Base-by-base conservation (phyloP, 2,113 vertebrate genomes). In the Lophius piscatorius region DNA sequence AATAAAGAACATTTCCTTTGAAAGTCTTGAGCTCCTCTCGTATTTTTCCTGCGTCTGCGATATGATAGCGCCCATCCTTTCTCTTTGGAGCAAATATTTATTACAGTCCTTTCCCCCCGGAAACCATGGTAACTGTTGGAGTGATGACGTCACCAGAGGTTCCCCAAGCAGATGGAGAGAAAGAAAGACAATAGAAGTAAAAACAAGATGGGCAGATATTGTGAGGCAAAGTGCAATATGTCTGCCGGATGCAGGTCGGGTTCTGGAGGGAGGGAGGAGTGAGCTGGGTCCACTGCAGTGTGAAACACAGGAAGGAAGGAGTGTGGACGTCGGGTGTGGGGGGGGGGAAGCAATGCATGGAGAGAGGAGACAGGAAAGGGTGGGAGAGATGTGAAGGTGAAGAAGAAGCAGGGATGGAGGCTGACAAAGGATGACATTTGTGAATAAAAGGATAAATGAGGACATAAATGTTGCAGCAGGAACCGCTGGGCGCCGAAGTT, bases 391-490 rank as follows among this genome's bases (percentile, higher is more conserved):
- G 36, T 64, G 76, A 62, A 76, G 74, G 73, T 68, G 70, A 61
- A 65, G 74, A 68, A 75, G 74, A 74, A 72, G 60, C 29, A 48
- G 54, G 63, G 51, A 63, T 38, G 60, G 47, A 71, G 31, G 54
- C 73, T 78, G 66, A 85, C 78, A 83, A 86, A 87, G 82, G 83
- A 68, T 85, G 87, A 88, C 87, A 88, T 87, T 88, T 88, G 83
- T 82, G 81, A 60, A 58, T 83, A 87, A 84, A 78, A 76, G 82
- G 84, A 90, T 85, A 85, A 89, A 88, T 67, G 59, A 81, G 79
- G 66, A 83, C 85, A 90, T 90, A 74, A 88, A 89, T 87, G 81
- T 87, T 90, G 87, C 88, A 90, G 69, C 64, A 82, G 85, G 58
- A 78, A 71, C 82, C 11, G 63, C 78, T 76, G 76, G 50, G 83